Base-by-base conservation (phyloP, 1,140 invertebrate genomes). In the Drosophila nannoptera region DNA sequence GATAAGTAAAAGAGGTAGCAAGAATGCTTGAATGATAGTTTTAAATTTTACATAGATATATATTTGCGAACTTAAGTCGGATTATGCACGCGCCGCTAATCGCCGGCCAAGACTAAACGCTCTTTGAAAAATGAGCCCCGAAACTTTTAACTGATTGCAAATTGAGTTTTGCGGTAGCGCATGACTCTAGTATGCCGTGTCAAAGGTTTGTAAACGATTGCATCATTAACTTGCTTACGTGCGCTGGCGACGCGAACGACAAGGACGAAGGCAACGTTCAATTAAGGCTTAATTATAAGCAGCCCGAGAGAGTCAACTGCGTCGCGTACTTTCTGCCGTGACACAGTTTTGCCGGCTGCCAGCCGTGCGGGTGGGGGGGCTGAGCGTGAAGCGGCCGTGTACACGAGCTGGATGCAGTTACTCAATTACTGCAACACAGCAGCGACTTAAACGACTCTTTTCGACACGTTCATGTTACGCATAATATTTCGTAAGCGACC, bases 231-330 rank as follows among this genome's bases (percentile, higher is more conserved):
- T 84, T 75, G 66, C 73, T 73, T 73, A 75, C 80, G 81, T 77
- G 80, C 36, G 52, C 36, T 49, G 22, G 16, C 16, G 8, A 29
- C 32, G 7, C 8, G 46, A 16, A 8, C 53, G 38, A 31, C 33
- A 22, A 29, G 35, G 46, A 8, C 22, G 12, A 56, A 31, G 68
- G 61, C 61, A 56, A 49, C 63, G 75, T 82, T 82, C 74, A 82
- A 82, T 82, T 82, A 82, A 72, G 78, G 66, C 65, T 67, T 78
- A 83, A 84, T 83, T 83, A 84, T 78, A 84, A 84, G 68, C 73
- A 58, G 49, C 56, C 35, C 22, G 22, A 22, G 29, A 60, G 40
- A 50, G 36, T 36, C 60, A 56, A 46, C 60, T 43, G 33, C 36
- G 14, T 35, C 62, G 68, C 75, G 60, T 59, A 76, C 56, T 76